Conservation (phyloP, 1,140 invertebrate genomes). For the Drosophila ogumai region DNA sequence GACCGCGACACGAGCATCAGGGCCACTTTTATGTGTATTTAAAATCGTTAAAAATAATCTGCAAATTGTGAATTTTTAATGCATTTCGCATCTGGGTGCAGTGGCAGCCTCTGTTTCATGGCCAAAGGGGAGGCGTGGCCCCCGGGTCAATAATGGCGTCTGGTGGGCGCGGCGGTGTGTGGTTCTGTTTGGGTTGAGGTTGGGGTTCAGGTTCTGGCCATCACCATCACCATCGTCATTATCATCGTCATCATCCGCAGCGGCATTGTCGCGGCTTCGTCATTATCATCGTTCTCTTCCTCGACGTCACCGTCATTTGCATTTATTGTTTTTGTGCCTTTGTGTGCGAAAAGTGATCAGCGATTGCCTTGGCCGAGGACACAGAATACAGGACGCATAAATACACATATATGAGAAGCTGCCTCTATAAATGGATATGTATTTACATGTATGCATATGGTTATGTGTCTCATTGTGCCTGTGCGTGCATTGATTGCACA, state of each 20-base stretch:
- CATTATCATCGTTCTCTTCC: slow-evolving; percentile 31
- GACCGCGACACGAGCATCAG: slow-evolving; percentile 38
- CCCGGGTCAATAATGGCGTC: slow-evolving; percentile 61
- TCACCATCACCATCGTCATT: slow-evolving; percentile 30
- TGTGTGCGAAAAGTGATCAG: slow-evolving; percentile 79
- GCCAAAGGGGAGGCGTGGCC: slow-evolving; percentile 48
- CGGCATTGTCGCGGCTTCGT: slow-evolving; percentile 36
- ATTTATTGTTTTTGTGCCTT: slow-evolving; percentile 81
- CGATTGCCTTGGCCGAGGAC: slow-evolving; percentile 71
- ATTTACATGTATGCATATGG: slow-evolving; percentile 47
- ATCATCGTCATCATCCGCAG: slow-evolving; percentile 30
- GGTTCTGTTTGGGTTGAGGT: slow-evolving; percentile 55
- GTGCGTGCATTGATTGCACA: slow-evolving; percentile 79
- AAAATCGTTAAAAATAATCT: slow-evolving; percentile 84
- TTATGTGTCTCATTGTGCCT: slow-evolving; percentile 69
- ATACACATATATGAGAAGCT: slow-evolving; percentile 13
- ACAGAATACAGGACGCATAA: slow-evolving; percentile 17
- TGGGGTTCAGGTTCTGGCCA: slow-evolving; percentile 42
- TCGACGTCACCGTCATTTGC: slow-evolving; percentile 70
- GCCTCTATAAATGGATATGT: slow-evolving; percentile 27
- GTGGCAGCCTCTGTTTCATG: slow-evolving; percentile 25
- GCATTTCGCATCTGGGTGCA: slow-evolving; percentile 70
- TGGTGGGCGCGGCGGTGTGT: slow-evolving; percentile 61
- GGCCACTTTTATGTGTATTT: slow-evolving; percentile 74
- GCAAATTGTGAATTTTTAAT: slow-evolving; percentile 82